Base-by-base conservation (phyloP, 2,113 vertebrate species). In the Typhlomys cinereus region DNA sequence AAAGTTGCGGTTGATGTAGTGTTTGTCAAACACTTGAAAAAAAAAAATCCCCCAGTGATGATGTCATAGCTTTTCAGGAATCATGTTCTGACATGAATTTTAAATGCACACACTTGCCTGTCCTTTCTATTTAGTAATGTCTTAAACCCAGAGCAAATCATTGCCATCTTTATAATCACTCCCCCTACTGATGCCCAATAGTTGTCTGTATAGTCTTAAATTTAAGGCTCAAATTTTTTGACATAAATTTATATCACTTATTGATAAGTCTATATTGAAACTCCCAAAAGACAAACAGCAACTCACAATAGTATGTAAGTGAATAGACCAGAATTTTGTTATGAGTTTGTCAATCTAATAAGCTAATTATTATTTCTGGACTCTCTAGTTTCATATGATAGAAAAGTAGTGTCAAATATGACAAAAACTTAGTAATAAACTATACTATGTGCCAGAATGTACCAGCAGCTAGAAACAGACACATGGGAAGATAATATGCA, bases 1-100 rank as follows among this genome's bases (percentile, higher is more conserved):
- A 2, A 99, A 99, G 98, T 99, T 99, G 5, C 99, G 98, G 97
- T 99, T 99, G 98, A 99, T 99, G 96, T 99, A 99, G 91, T 99
- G 99, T 94, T 99, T 99, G 97, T 99, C 99, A 85, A 99, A 99
- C 89, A 99, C 99, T 99, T 94, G 5, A 89, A 86, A 89, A 11
- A 85, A 92, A 15, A 97, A 92, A 10, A 12, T 31, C 31, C 54
- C 61, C 57, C 18, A 10, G 15, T 88, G n/a, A 88, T 74, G n/a
- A 80, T 15, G 66, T 17, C 31, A 76, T 27, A 62, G 25, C 39
- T 86, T 87, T 74, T 71, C 46, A 66, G 71, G 84, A 86, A 76
- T 11, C 54, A 76, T 27, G 13, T 76, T 67, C 66, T 34, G 39
- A 57, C 61, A 44, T 74, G 36, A 69, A n/a, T 71, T 78, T 66